These are phyloP conservation scores for Toxotes chatareus DNA, from an alignment of 2,113 vertebrate genomes.

Conservation along the genomic window DNA sequence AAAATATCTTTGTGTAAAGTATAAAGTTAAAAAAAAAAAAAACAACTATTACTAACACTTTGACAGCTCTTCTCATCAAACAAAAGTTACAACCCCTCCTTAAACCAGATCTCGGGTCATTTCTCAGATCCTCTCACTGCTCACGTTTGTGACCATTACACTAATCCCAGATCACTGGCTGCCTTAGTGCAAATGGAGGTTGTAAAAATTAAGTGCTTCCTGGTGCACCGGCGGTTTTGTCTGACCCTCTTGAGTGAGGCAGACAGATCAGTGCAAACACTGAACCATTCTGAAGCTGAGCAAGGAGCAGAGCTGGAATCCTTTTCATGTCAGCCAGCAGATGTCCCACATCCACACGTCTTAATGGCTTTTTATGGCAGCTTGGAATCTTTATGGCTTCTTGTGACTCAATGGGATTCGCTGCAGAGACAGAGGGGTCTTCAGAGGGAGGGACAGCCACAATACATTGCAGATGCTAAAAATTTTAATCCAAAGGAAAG, in stretches of 20 bases:
- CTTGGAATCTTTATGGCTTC: constrained; percentile 85
- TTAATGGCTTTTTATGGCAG: constrained; percentile 83
- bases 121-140: constrained; percentile 36
- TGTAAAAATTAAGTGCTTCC: constrained; percentile 81
- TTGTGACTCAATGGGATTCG: constrained; percentile 73
- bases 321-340: constrained; percentile 81
- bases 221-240: constrained; percentile 68
- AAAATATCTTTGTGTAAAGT: neutral
- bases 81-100: neutral
- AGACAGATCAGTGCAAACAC: constrained; percentile 68
- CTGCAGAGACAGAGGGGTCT: constrained; percentile 63
- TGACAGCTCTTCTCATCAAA: constrained; percentile 3
- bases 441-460: constrained; percentile 40
- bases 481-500: constrained; percentile 17
- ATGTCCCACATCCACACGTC: constrained; percentile 74
- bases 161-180: constrained; percentile 58
- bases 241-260: constrained; percentile 59
- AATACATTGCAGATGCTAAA: constrained; percentile 56
- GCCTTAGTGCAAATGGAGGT: constrained; percentile 61
- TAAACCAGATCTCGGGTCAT: constrained; percentile 9
- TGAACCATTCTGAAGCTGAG: constrained; percentile 66
- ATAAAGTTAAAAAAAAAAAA: neutral
- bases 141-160: constrained; percentile 35
- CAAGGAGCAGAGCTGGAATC: constrained; percentile 69
- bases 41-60: neutral